Evolutionary conservation across 2,797 vertebrate species (phyloP).

Genomic region (Coregonus ussuriensis): DNA sequence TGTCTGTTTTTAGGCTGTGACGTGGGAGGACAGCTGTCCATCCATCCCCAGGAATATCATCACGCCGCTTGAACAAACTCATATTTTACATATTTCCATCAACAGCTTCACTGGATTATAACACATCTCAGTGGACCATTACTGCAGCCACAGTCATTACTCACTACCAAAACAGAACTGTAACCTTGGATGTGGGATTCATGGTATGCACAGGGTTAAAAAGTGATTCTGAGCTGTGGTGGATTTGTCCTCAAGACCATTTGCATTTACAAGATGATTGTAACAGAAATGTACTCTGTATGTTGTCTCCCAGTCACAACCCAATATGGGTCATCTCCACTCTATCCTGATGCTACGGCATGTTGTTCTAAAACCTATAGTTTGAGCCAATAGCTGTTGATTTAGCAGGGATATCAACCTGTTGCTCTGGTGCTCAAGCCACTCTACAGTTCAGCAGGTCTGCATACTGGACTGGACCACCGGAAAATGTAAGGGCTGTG

Average conservation of each 20-base stretch:
- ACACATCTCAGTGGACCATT: background rate
- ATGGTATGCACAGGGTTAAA: background rate
- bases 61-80: constrained; percentile 12
- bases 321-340: background rate
- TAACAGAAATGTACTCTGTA: background rate
- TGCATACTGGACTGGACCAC: background rate
- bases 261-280: background rate
- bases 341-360: background rate
- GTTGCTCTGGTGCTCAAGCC: background rate
- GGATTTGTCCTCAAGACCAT: no score
- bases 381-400: background rate
- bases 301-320: background rate
- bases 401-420: background rate
- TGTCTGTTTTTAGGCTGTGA: constrained; percentile 55
- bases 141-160: background rate
- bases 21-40: constrained; percentile 46
- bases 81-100: constrained; percentile 21
- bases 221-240: background rate
- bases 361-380: background rate
- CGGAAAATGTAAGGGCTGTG: no score
- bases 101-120: constrained; percentile 18
- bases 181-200: background rate
- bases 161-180: background rate
- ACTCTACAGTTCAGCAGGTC: background rate
- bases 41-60: constrained; percentile 40